Evolutionary conservation across 2,797 vertebrate species (phyloP).

Genomic region (Sebastes kiyomatsui): DNA sequence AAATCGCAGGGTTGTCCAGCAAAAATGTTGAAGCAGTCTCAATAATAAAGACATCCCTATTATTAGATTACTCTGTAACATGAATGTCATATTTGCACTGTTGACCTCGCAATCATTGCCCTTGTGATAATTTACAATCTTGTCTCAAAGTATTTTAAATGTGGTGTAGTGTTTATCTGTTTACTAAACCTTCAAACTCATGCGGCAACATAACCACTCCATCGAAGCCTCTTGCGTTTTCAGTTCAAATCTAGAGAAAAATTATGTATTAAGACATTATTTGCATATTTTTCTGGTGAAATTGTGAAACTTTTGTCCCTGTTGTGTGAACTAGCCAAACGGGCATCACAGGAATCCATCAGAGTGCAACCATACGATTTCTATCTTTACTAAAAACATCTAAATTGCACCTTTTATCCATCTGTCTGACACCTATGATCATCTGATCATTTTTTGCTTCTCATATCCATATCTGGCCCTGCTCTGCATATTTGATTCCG

Average conservation of each 20-base stretch:
- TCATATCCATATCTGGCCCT: neutral
- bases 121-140: neutral
- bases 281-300: neutral
- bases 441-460: neutral
- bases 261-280: neutral
- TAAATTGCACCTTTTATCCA: neutral
- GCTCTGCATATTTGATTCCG: neutral
- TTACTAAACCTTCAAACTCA: neutral
- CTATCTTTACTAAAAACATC: neutral
- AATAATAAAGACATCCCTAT: neutral
- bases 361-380: neutral
- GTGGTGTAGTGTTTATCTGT: accelerated
- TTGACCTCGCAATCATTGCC: neutral
- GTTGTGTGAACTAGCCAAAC: neutral
- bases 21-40: too few species aligned
- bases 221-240: neutral
- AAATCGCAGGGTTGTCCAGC: too few species aligned
- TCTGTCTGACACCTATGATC: neutral
- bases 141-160: neutral
- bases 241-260: neutral
- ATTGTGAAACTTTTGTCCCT: neutral
- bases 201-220: neutral
- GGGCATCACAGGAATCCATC: neutral
- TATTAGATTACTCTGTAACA: neutral
- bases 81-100: neutral